Percentiles rank a stretch among this genome's conserved stretches.
These are phyloP conservation scores for Ferrisia virgata DNA, from an alignment of 2,888 invertebrate genomes.

Conservation along the genomic window DNA sequence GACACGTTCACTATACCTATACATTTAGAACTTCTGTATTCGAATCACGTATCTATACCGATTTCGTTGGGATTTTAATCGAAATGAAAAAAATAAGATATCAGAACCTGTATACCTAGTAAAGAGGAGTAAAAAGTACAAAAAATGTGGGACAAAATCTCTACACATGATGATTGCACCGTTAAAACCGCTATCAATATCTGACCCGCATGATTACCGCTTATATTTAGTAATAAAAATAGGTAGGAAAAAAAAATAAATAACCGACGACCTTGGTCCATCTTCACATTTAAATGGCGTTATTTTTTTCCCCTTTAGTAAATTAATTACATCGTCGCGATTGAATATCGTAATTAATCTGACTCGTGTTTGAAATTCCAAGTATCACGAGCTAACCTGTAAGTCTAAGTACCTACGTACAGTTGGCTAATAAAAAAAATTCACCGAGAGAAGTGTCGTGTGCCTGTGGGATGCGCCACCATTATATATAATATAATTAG, in stretches of 20 bases:
- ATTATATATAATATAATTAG: background rate
- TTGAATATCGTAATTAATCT: background rate
- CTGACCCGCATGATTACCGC: conserved; percentile 27
- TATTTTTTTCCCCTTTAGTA: background rate
- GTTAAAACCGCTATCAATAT: conserved; percentile 34
- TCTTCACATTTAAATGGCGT: conserved; percentile 25
- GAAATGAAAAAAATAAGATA: background rate
- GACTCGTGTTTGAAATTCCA: conserved; percentile 9
- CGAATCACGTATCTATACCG: background rate
- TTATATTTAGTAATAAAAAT: background rate
- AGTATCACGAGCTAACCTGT: background rate
- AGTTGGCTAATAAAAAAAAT: background rate
- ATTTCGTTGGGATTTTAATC: background rate
- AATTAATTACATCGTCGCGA: conserved; percentile 21
- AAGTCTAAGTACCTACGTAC: background rate
- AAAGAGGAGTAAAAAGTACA: background rate
- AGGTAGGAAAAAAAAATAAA: conserved; percentile 8
- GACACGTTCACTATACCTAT: too few relatives aligned
- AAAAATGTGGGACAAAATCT: conserved; percentile 37
- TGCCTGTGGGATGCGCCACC: background rate
- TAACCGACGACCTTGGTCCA: conserved; percentile 17
- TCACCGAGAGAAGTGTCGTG: background rate
- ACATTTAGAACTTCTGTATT: too few relatives aligned
- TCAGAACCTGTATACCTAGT: background rate
- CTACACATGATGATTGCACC: background rate